phyloP scores from a whole-genome alignment of 2,113 vertebrate genomes.

The Ardeotis arabs region DNA sequence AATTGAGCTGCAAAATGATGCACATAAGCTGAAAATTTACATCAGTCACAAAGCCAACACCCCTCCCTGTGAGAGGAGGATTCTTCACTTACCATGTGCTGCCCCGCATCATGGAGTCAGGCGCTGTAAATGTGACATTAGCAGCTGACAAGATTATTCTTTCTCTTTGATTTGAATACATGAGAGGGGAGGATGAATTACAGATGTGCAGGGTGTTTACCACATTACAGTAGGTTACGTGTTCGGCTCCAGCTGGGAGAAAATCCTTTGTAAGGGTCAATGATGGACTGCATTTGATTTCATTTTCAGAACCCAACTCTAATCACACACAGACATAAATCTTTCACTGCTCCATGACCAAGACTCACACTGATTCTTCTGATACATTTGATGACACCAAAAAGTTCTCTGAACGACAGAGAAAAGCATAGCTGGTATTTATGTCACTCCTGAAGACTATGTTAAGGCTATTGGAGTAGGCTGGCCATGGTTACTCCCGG shows the following conservation, averaged over 20 bases:
- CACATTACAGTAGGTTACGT: neutral
- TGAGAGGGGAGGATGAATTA: neutral
- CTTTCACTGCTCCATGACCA: neutral
- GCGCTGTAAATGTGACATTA: neutral
- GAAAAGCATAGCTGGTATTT: neutral
- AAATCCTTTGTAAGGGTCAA: neutral
- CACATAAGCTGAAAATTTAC: neutral
- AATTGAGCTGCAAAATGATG: neutral
- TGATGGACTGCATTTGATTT: neutral
- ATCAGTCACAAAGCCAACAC: neutral
- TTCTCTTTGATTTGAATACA: neutral
- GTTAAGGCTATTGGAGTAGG: slow-evolving; percentile 31
- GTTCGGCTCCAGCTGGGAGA: neutral
- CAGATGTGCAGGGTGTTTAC: neutral
- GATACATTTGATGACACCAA: neutral
- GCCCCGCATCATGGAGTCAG: neutral
- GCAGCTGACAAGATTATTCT: neutral
- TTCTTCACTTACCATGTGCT: neutral
- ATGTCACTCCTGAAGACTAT: neutral
- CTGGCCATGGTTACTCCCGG: neutral
- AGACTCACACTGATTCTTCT: neutral
- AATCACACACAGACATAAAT: neutral
- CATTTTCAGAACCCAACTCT: neutral
- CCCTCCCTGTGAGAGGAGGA: neutral
- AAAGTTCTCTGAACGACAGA: neutral